Evolutionary conservation across 2,888 invertebrate species (phyloP).

Genomic region (Timema cristinae): DNA sequence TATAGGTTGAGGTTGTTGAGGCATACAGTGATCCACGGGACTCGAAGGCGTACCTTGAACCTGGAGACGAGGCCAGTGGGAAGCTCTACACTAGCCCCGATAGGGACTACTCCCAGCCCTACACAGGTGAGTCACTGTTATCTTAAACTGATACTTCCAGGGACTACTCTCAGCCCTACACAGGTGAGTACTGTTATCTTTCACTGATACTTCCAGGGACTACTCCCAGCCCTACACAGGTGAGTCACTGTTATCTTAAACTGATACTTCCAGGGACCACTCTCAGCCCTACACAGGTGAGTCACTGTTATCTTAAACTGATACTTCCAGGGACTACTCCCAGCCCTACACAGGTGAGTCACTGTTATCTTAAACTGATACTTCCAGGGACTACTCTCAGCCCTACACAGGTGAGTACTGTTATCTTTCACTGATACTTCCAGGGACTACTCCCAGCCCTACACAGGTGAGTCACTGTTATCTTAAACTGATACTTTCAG

Average conservation of each 20-base stretch:
- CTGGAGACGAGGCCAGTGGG: slow-evolving; percentile 45
- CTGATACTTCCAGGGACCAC: too few species aligned
- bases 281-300: not conserved
- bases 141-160: too few species aligned
- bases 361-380: not conserved
- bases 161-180: slow-evolving; percentile 54
- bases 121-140: slow-evolving; percentile 46
- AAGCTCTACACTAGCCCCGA: slow-evolving; percentile 52
- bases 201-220: not conserved
- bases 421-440: not conserved
- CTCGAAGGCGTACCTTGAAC: slow-evolving; percentile 49
- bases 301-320: not conserved
- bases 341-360: not conserved
- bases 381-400: slow-evolving; percentile 50
- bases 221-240: not conserved
- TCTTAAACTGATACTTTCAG: not conserved
- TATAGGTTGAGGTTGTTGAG: slow-evolving; percentile 66
- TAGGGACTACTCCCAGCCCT: slow-evolving; percentile 54
- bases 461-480: slow-evolving; percentile 45
- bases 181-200: slow-evolving; percentile 44
- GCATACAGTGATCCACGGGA: slow-evolving; percentile 71
- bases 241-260: not conserved
- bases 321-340: too few species aligned
- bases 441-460: slow-evolving; percentile 52
- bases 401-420: slow-evolving; percentile 52